A percentile compares a stretch with the other conserved stretches of the same genome.
These are phyloP conservation scores for Phengaris arion DNA, from an alignment of 2,888 invertebrate genomes.

Conservation along the genomic window DNA sequence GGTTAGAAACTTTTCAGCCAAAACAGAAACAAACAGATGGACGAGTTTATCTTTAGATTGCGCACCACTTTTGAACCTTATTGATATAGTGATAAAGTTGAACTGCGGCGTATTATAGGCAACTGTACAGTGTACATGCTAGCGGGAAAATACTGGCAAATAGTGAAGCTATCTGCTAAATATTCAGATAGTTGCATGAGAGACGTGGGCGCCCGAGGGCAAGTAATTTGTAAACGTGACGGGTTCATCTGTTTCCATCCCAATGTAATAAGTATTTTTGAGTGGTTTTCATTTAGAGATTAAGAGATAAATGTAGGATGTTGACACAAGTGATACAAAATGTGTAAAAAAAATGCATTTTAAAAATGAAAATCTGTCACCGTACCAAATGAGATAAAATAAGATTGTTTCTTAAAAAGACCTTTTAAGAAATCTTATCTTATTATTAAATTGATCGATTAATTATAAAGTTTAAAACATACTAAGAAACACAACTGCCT, in stretches of 20 bases:
- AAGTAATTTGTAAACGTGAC: conserved; percentile 47
- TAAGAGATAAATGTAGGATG: background rate
- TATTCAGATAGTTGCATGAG: conserved; percentile 56
- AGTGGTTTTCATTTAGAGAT: conserved; percentile 1
- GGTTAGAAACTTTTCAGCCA: conserved; percentile 16
- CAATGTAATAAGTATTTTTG: conserved; percentile 2
- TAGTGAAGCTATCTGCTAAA: conserved; percentile 42
- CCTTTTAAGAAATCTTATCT: too few relatives aligned
- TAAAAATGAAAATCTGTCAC: background rate
- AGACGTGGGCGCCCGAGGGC: conserved; percentile 45
- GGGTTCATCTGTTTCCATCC: conserved; percentile 27
- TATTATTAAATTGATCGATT: too few relatives aligned
- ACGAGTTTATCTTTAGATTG: background rate
- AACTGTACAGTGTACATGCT: too few relatives aligned
- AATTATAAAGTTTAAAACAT: too few relatives aligned
- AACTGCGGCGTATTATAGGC: background rate
- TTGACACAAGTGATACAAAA: too few relatives aligned
- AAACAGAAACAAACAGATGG: background rate
- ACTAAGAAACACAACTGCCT: too few relatives aligned
- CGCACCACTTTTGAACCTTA: background rate
- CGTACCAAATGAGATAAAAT: background rate
- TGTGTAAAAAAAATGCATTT: too few relatives aligned
- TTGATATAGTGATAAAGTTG: background rate
- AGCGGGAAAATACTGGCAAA: too few relatives aligned
- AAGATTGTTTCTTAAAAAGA: too few relatives aligned